Evolutionary conservation across 1,140 invertebrate species (phyloP), one percentile per base, ranked within the genome.

Genomic region (Belonocnema kinseyi): DNA sequence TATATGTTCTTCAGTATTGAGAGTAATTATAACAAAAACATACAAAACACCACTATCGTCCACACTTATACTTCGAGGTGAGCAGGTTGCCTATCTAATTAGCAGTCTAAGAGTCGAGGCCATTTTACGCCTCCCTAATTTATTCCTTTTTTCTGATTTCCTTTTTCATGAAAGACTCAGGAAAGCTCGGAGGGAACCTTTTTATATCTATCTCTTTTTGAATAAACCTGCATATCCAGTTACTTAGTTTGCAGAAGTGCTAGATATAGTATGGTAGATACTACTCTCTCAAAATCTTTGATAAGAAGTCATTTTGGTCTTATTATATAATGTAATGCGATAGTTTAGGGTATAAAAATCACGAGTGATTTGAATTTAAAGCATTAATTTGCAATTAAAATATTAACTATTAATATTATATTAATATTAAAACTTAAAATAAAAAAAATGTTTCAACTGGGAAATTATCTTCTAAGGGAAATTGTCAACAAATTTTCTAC

Each of bases 241-340:
- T 66, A 46, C 46, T 66, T 66, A 66, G 61, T 66, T 66, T 66
- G 26, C n/a, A 66, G 40, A 66, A 66, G 61, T 66, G 61, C 46
- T 66, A 40, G 40, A 33, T 66, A 40, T 66, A 66, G 58, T 16
- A 40, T 12, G 58, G 21, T 14, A 40, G 61, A 66, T 66, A 46
- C 16, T 66, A 40, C 61, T 66, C 40, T 33, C 40, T 66, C 16
- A 40, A 66, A 66, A 33, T 5, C 61, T 66, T 66, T 40, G 46
- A 66, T 46, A 66, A 66, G 61, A 8, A n/a, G 61, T 66, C 61
- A n/a, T 66, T 66, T 46, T 46, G 16, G 61, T 66, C n/a, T 66
- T 66, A 66, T 66, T 66, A 66, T 46, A 40, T 26, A 14, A 10
- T 66, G 33, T 66, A 46, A 66, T 66, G 40, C 33, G 61, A 40